phyloP scores from a whole-genome alignment of 1,140 invertebrate species.

The Phocides pigmalion region DNA sequence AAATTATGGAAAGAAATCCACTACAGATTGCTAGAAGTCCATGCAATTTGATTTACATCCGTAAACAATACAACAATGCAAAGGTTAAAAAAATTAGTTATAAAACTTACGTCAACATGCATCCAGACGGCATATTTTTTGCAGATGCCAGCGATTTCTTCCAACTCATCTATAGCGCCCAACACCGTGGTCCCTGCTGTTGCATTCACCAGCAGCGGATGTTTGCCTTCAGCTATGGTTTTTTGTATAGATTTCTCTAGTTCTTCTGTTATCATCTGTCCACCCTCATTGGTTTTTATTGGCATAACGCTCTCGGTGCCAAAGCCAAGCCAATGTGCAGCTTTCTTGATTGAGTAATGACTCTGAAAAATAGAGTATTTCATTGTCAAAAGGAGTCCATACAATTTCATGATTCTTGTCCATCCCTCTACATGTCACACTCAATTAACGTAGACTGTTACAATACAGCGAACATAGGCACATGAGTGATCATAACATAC shows the following conservation, averaged over 20 bases:
- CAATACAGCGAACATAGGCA: too few relatives aligned
- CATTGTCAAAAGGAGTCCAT: too few relatives aligned
- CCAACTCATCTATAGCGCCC: conserved; percentile 94
- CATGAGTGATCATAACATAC: too few relatives aligned
- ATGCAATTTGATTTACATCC: too few relatives aligned
- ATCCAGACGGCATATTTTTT: conserved; percentile 89
- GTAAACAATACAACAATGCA: too few relatives aligned
- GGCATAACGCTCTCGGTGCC: conserved; percentile 90
- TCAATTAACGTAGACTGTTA: too few relatives aligned
- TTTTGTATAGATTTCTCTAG: conserved; percentile 84
- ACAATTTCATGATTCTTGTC: too few relatives aligned
- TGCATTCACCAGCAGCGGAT: conserved; percentile 89
- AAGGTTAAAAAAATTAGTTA: neutral
- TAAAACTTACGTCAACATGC: conserved; percentile 90
- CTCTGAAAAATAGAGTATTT: conserved; percentile 75
- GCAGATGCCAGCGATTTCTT: conserved; percentile 88
- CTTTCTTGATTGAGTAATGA: conserved; percentile 95
- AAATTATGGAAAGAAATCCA: too few relatives aligned
- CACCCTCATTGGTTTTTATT: conserved; percentile 87
- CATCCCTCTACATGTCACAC: too few relatives aligned
- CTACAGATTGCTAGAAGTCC: too few relatives aligned
- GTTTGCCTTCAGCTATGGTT: conserved; percentile 71
- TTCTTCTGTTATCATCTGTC: conserved; percentile 86
- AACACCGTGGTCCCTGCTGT: conserved; percentile 91
- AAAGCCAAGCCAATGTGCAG: conserved; percentile 91